Evolutionary conservation across 2,888 invertebrate species (phyloP), one percentile per base, ranked within the genome.

Genomic region (Dioctria linearis): DNA sequence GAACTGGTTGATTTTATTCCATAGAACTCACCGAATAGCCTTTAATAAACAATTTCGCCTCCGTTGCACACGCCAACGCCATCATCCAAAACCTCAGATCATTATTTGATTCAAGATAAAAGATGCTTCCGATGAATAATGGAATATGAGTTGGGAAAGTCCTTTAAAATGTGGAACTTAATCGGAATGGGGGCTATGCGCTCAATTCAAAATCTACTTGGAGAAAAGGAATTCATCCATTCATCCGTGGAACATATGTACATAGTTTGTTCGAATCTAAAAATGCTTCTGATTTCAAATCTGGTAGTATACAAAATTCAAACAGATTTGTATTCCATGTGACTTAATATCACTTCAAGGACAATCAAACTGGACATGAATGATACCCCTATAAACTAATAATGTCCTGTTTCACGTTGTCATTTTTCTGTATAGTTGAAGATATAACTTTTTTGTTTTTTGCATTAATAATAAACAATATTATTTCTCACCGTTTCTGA

Each of bases 41-140:
- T 49, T 71, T 71, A 71, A 71, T 71, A 71, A 71, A 71, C 71
- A 71, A 71, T 71, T 71, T 54, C 54, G 71, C 71, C 39, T 37
- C 71, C n/a, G 69, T 3, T 37, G 71, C 71, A 71, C 54, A 71
- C 71, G 39, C 43, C 51, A 54, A 25, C 25, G 25, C 25, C 25
- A 25, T 25, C 25, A 25, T 25, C 54, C 40, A 51, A 71, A 71
- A 71, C 71, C 71, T 54, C 71, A 71, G 71, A 71, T 54, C 54
- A 71, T 69, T 49, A 49, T 49, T 49, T 54, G 54, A 71, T 71
- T 43, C 71, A 40, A 71, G 40, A 71, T 71, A 71, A 71, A 13
- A 54, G 54, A 71, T 54, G 54, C 71, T 40, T 25, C 54, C 5
- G 39, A 11, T 71, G 71, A 71, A 71, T 13, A n/a, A 25, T 71